A percentile compares a stretch with the other conserved stretches of the same genome.
Evolutionary conservation across 2,113 vertebrate species (phyloP).

Genomic region (Ictalurus punctatus): DNA sequence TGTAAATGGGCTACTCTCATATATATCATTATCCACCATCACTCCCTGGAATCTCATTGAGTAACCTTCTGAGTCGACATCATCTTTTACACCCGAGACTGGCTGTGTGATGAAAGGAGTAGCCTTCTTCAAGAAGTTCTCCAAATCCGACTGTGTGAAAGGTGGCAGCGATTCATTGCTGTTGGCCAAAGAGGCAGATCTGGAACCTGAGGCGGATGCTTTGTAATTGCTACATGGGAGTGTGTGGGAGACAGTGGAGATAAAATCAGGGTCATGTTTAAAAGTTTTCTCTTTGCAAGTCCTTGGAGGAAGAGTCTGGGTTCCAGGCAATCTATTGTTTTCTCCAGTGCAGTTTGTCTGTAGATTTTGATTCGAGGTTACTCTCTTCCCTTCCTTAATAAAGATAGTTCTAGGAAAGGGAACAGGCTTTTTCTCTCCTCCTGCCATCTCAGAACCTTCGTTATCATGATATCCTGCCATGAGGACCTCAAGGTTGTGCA

Average conservation of each 20-base stretch:
- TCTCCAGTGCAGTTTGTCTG: conserved; percentile 28
- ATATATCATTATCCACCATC: conserved; percentile 90
- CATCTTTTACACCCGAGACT: conserved; percentile 18
- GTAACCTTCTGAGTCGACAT: neutral
- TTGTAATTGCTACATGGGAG: neutral
- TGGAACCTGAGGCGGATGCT: neutral
- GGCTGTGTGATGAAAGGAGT: conserved; percentile 45
- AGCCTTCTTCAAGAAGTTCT: conserved; percentile 54
- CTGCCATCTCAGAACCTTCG: conserved; percentile 9
- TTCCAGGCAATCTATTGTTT: conserved; percentile 22
- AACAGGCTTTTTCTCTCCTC: conserved; percentile 48
- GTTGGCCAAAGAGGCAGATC: conserved; percentile 44
- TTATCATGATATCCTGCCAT: conserved; percentile 32
- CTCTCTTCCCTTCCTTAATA: conserved; percentile 55
- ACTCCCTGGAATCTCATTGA: conserved; percentile 73
- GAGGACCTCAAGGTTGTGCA: conserved; percentile 79
- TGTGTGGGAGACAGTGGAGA: neutral
- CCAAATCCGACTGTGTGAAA: conserved; percentile 57
- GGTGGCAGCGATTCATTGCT: conserved; percentile 60
- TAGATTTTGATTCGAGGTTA: conserved; percentile 25
- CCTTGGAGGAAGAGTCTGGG: conserved; percentile 57
- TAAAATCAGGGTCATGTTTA: neutral
- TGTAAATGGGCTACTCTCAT: conserved; percentile 60
- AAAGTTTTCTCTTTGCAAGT: conserved; percentile 32
- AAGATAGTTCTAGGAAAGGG: conserved; percentile 62